phyloP scores from a whole-genome alignment of 2,113 vertebrate species.

The Pygoscelis adeliae region DNA sequence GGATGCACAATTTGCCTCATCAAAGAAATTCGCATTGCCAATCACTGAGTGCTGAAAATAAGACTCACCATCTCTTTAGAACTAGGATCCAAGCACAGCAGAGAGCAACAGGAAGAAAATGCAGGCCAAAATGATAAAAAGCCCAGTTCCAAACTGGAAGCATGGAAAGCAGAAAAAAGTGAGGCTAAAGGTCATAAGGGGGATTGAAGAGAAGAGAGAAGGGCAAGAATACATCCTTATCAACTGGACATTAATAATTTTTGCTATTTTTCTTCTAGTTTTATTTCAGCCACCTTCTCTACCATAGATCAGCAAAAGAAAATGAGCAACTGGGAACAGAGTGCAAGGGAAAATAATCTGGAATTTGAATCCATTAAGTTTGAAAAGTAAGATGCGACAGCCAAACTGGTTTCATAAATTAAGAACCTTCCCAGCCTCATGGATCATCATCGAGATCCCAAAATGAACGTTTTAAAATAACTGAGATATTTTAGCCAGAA shows the following conservation, averaged over 20 bases:
- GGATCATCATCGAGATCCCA: not conserved
- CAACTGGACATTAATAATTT: not conserved
- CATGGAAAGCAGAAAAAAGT: not conserved
- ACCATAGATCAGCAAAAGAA: not conserved
- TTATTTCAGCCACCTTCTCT: not conserved
- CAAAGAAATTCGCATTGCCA: not conserved
- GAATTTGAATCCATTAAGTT: not conserved
- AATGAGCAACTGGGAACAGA: not conserved
- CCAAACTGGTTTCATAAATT: not conserved
- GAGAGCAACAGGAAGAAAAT: not conserved
- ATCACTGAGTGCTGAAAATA: not conserved
- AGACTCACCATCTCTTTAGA: not conserved
- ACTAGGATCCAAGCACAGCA: not conserved
- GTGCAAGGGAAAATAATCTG: not conserved
- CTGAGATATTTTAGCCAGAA: not conserved
- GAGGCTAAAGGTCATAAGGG: not conserved
- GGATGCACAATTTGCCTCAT: not conserved
- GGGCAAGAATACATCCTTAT: not conserved
- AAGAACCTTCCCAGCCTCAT: not conserved
- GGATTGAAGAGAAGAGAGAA: not conserved
- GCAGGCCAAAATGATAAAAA: not conserved
- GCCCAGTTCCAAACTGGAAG: not conserved
- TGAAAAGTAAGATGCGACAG: not conserved
- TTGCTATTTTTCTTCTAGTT: not conserved
- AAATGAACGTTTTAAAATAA: not conserved